Conservation (phyloP, 2,888 invertebrate species). For the Drosophila incognita region DNA sequence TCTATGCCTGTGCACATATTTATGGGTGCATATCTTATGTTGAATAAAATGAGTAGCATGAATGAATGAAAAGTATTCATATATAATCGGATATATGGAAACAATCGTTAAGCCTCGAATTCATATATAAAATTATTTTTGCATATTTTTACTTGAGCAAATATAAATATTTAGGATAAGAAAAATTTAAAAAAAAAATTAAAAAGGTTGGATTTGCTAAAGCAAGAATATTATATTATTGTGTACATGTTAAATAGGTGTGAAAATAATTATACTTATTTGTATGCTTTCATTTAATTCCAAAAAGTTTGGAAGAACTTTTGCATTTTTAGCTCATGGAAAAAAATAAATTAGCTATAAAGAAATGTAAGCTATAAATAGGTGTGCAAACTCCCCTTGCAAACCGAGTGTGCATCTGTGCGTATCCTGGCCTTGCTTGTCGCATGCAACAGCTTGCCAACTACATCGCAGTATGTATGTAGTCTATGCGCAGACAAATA, state of each 20-base stretch:
- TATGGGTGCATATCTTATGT: neutral
- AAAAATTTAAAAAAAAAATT: neutral
- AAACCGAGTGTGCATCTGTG: slow-evolving; percentile 1
- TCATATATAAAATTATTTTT: neutral
- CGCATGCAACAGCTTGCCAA: slow-evolving; percentile 67
- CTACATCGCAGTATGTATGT: slow-evolving; percentile 38
- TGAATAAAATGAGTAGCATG: neutral
- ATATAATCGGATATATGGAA: neutral
- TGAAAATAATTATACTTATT: neutral
- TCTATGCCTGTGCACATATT: slow-evolving; percentile 7
- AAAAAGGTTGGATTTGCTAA: neutral
- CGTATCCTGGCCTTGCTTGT: slow-evolving; percentile 28
- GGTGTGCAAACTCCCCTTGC: neutral
- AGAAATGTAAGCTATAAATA: neutral
- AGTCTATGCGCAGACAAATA: slow-evolving; percentile 21
- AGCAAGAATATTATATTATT: neutral
- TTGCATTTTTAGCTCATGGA: neutral
- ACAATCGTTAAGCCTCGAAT: neutral
- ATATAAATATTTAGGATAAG: neutral
- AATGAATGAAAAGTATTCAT: neutral
- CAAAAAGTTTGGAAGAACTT: neutral
- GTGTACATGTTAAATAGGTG: no score
- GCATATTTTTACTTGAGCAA: neutral
- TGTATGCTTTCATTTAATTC: neutral
- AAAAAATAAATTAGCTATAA: neutral